Evolutionary conservation across 1,140 invertebrate genomes (phyloP), one percentile per base, ranked within the genome.

Genomic region (Drosophila repletoides): DNA sequence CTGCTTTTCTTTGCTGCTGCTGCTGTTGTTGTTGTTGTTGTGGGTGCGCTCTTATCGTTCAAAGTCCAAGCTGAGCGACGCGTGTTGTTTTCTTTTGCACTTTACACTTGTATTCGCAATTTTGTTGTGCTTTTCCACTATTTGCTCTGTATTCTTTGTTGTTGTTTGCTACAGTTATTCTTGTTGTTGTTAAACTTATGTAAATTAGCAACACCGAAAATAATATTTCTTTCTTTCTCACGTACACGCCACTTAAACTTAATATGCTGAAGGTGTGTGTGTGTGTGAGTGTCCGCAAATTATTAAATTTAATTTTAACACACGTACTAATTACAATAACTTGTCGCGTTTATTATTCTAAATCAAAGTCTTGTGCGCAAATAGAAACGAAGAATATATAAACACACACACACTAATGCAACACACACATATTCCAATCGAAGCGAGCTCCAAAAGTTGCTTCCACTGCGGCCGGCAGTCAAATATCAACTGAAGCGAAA

Each of bases 1-100:
- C 74, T 84, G 40, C 46, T 21, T 46, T 21, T 15, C 10, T 21
- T 38, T 29, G 38, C 59, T 59, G 45, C 22, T 40, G 14, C 49
- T 28, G 33, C 14, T 60, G 14, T 58, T 68, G 26, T 72, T 58
- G 46, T 66, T 51, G 29, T 38, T 71, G 34, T 61, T 49, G 64
- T 70, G 60, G 60, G 53, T 66, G 46, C 71, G 53, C 43, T 69
- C 75, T 86, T 86, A 86, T 86, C 80, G 80, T 87, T 41, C 80
- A 86, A 86, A 86, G 80, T 86, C 80, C 80, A 72, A 61, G 58
- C 31, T 45, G 5, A 40, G 19, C 36, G 51, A 43, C 60, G 56
- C 70, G 70, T 72, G 61, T 84, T 45, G 38, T 60, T 45, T 48
- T 52, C 12, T 21, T 41, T 24, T 49, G 34, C 19, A 53, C 17